Evolutionary conservation across 2,888 invertebrate genomes (phyloP).

Genomic region (Leptinotarsa peninsularis): DNA sequence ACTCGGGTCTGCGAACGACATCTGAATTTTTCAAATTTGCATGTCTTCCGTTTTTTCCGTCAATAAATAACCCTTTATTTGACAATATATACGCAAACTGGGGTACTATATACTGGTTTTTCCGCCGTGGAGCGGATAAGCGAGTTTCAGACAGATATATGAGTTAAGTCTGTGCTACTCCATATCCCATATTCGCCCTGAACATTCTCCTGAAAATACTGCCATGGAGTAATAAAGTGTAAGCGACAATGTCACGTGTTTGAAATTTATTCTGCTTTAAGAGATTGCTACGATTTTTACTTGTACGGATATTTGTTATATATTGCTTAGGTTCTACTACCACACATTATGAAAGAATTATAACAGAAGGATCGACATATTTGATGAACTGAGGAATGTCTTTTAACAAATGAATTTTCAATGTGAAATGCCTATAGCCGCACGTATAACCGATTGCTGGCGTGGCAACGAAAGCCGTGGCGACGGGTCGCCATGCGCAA

Average conservation of each 20-base stretch:
- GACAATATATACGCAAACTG: conserved; percentile 53
- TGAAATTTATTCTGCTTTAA: conserved; percentile 52
- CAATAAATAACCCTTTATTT: conserved; percentile 54
- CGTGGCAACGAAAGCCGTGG: too few relatives aligned
- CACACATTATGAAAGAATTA: too few relatives aligned
- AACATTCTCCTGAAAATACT: conserved; percentile 51
- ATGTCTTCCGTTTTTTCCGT: conserved; percentile 48
- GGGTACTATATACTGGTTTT: conserved; percentile 55
- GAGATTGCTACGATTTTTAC: conserved; percentile 48
- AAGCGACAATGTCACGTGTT: conserved; percentile 54
- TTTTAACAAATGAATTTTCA: too few relatives aligned
- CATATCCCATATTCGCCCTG: conserved; percentile 53
- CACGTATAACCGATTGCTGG: too few relatives aligned
- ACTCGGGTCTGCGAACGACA: conserved; percentile 41
- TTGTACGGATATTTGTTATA: conserved; percentile 23
- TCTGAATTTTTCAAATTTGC: conserved; percentile 47
- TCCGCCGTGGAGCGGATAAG: conserved; percentile 52
- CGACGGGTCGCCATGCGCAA: too few relatives aligned
- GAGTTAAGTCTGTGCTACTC: conserved; percentile 55
- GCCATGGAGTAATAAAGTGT: conserved; percentile 54
- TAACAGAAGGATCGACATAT: too few relatives aligned
- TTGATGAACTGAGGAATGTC: too few relatives aligned
- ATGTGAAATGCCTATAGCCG: too few relatives aligned
- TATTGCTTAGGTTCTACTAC: too few relatives aligned
- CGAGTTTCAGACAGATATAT: conserved; percentile 56